These are phyloP conservation scores for Phoenicopterus ruber DNA, from an alignment of 2,113 vertebrate species.

Conservation along the genomic window DNA sequence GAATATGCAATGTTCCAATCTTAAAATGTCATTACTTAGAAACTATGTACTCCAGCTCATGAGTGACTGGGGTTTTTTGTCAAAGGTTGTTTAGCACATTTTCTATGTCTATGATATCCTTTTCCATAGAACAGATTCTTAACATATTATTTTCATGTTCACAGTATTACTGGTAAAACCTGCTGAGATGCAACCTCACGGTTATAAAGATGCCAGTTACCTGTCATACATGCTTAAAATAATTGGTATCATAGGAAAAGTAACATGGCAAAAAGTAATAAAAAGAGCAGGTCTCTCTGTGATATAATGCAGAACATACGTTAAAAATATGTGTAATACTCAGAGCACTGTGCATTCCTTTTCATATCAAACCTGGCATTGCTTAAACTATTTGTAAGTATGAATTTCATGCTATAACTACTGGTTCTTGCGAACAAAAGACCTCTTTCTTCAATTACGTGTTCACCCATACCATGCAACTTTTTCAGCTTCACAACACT, in stretches of 20 bases:
- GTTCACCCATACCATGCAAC: not conserved
- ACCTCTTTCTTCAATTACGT: not conserved
- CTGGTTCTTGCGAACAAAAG: not conserved
- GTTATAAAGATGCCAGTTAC: slow-evolving; percentile 55
- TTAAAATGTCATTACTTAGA: not conserved
- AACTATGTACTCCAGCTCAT: not conserved
- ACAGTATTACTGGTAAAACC: slow-evolving; percentile 52
- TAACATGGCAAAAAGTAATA: slow-evolving; percentile 51
- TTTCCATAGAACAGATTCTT: not conserved
- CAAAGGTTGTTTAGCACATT: not conserved
- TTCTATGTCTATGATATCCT: not conserved
- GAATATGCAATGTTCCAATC: not conserved
- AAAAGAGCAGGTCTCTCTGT: slow-evolving; percentile 58
- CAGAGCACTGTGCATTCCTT: not conserved
- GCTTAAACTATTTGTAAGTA: not conserved
- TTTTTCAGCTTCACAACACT: not conserved
- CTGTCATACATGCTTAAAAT: slow-evolving; percentile 60
- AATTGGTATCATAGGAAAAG: slow-evolving; percentile 67
- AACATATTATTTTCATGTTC: slow-evolving; percentile 32
- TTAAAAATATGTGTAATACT: slow-evolving; percentile 54
- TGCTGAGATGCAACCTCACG: slow-evolving; percentile 70
- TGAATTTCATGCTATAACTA: not conserved
- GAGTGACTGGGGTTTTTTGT: not conserved
- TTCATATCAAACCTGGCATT: slow-evolving; percentile 5
- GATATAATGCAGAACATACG: slow-evolving; percentile 59